Base-by-base conservation (phyloP, 1,140 invertebrate species). In the Nixonia krombeini region DNA sequence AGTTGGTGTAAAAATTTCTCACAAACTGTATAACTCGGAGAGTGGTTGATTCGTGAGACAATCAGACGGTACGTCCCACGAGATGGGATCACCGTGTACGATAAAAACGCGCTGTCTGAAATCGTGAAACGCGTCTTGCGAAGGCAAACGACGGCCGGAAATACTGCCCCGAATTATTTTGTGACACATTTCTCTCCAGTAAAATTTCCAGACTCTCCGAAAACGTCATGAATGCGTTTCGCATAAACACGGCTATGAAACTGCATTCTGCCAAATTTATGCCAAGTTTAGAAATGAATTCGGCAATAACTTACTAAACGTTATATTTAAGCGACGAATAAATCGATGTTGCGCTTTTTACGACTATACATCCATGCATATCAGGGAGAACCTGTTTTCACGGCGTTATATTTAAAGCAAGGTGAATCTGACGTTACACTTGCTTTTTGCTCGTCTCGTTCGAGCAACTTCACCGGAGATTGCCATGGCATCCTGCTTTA, bases 401-500 rank as follows among this genome's bases (percentile, higher is more conserved):
- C 31, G 58, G 57, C 53, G 49, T 50, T 45, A 56, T 12, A 44
- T 50, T 65, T 31, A 38, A 38, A 25, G 47, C 61, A 53, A 58
- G 47, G 57, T 63, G 59, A 62, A 71, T 59, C 55, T 57, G 50
- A 62, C 58, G 59, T 71, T 56, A 56, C 56, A 61, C 58, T 63
- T 62, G 42, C 16, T 51, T 70, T 68, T 59, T 46, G 12, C 38
- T 35, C 17, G 0, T 26, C 59, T 52, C 41, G 29, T 12, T 26
- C 21, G n/a, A 33, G 21, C 29, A 47, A 47, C 28, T 16, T 38
- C n/a, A 55, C 37, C 16, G 2, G 37, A 40, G 37, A 16, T 9
- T 40, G 16, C 7, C 29, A 17, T 28, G 2, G 23, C 26, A 16
- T 29, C 9, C 29, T 29, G 28, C 2, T 31, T 21, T 21, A 21